Percentiles rank a stretch among this genome's conserved stretches.
phyloP scores from a whole-genome alignment of 2,797 vertebrate genomes.

The Takifugu rubripes region DNA sequence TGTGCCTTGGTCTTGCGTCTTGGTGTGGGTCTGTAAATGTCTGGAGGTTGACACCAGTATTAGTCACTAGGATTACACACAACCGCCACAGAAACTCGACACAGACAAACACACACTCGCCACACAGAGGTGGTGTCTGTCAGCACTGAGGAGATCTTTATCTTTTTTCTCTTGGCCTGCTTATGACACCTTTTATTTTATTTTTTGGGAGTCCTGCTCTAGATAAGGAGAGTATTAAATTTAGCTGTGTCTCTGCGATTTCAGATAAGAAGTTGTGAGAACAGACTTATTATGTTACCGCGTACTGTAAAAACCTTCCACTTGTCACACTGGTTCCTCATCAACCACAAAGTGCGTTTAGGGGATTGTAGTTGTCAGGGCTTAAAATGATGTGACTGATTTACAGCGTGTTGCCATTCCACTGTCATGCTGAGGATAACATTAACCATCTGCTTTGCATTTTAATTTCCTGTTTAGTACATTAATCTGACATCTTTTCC shows the following conservation, averaged over 20 bases:
- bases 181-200: conserved; percentile 34
- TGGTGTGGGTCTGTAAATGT: conserved; percentile 41
- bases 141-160: conserved; percentile 54
- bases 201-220: conserved; percentile 6
- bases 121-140: conserved; percentile 33
- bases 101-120: neutral
- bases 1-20: conserved; percentile 15
- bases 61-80: conserved; percentile 56
- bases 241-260: conserved; percentile 16
- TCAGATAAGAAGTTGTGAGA: conserved; percentile 19
- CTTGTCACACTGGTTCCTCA: conserved; percentile 41
- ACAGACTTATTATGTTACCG: conserved; percentile 15
- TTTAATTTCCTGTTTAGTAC: too few relatives aligned
- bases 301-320: conserved; percentile 2
- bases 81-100: conserved; percentile 19
- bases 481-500: neutral
- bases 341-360: conserved; percentile 18
- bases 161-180: conserved; percentile 46
- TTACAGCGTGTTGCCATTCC: conserved; percentile 4
- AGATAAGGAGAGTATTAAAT: conserved; percentile 50
- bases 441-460: conserved; percentile 6
- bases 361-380: conserved; percentile 16
- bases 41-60: conserved; percentile 47
- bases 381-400: conserved; percentile 25
- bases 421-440: conserved; percentile 9